Conservation (phyloP, 2,888 invertebrate species). For the Urechis unicinctus region DNA sequence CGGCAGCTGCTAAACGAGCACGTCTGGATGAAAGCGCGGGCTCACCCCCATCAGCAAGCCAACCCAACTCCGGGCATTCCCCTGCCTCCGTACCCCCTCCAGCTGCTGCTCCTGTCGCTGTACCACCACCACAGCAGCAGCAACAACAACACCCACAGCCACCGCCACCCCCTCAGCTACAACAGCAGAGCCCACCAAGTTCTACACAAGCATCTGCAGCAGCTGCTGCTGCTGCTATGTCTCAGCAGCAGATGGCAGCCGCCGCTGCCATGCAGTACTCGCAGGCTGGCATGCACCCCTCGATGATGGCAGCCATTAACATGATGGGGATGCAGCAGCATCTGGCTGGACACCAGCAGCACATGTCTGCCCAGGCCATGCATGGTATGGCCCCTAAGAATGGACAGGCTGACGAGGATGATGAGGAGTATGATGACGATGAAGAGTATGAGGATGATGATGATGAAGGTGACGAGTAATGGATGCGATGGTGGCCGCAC, state of each 20-base stretch:
- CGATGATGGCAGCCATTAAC: not conserved
- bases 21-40: too few species aligned
- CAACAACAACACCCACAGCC: not conserved
- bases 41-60: too few species aligned
- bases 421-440: not conserved
- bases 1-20: too few species aligned
- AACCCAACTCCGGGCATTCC: too few species aligned
- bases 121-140: not conserved
- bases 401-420: not conserved
- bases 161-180: not conserved
- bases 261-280: not conserved
- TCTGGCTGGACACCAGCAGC: not conserved
- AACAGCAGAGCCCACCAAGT: not conserved
- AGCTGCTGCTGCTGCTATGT: not conserved
- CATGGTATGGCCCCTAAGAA: not conserved
- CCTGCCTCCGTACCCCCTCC: too few species aligned
- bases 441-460: too few species aligned
- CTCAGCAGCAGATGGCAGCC: not conserved
- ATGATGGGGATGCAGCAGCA: not conserved
- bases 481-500: too few species aligned
- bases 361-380: not conserved
- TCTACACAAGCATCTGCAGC: not conserved
- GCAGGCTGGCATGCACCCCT: not conserved
- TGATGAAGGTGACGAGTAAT: too few species aligned
- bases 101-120: not conserved